A percentile compares a stretch with the other conserved stretches of the same genome.
Evolutionary conservation across 2,113 vertebrate genomes (phyloP).

Genomic region (Gnathonemus longibarbis): DNA sequence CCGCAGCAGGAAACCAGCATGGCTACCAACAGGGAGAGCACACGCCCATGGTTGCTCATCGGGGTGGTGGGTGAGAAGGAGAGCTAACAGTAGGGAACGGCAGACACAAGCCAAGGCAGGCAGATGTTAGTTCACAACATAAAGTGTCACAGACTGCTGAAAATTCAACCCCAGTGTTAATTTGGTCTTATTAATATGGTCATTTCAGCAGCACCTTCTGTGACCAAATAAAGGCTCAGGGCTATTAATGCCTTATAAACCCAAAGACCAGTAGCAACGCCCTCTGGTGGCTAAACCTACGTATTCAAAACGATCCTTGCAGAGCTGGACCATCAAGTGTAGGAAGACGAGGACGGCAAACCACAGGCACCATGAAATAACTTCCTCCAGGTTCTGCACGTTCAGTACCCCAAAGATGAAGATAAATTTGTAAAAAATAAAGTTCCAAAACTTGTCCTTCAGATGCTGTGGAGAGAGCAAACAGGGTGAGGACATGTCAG

Average conservation of each 20-base stretch:
- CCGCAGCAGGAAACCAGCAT: slow-evolving; percentile 84
- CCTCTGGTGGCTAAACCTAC: slow-evolving; percentile 63
- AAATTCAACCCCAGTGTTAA: neutral
- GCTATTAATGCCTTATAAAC: neutral
- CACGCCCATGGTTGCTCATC: slow-evolving; percentile 82
- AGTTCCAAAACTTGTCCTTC: slow-evolving; percentile 99
- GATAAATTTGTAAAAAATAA: slow-evolving; percentile 99
- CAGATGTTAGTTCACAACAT: neutral
- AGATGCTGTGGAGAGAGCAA: slow-evolving; percentile 67
- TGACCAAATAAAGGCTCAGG: neutral
- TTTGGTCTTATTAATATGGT: neutral
- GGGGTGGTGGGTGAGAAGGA: slow-evolving; percentile 95
- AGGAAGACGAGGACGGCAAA: slow-evolving; percentile 93
- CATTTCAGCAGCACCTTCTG: neutral
- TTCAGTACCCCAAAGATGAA: slow-evolving; percentile 98
- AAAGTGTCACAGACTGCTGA: neutral
- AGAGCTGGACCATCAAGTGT: slow-evolving; percentile 96
- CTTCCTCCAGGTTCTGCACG: slow-evolving; percentile 92
- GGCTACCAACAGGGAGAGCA: slow-evolving; percentile 76
- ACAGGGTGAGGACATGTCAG: neutral
- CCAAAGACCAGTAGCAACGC: neutral
- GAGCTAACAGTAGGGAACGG: slow-evolving; percentile 57
- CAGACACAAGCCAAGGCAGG: neutral
- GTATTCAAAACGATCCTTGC: slow-evolving; percentile 98
- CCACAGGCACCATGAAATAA: slow-evolving; percentile 98